These are phyloP conservation scores for Clitarchus hookeri DNA, from an alignment of 2,888 invertebrate species.

Conservation along the genomic window DNA sequence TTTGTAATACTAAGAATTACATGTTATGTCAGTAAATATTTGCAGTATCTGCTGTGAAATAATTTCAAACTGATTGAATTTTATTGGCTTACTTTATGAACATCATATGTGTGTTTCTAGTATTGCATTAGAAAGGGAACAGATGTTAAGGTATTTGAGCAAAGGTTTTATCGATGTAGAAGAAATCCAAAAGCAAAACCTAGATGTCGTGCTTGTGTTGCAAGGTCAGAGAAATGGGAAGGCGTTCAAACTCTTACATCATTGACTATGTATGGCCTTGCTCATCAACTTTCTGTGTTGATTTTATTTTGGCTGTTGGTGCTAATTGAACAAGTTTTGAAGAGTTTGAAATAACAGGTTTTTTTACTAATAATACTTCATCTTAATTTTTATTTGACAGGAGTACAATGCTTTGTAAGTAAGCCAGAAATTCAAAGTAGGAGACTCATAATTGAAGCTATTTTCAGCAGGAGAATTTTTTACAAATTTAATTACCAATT, in stretches of 20 bases:
- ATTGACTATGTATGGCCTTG: not conserved
- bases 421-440: not conserved
- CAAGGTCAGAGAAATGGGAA: no score
- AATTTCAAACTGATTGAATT: not conserved
- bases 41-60: not conserved
- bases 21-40: slow-evolving; percentile 6
- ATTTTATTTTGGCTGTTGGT: no score
- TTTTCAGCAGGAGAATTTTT: not conserved
- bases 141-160: not conserved
- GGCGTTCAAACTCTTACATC: no score
- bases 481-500: not conserved
- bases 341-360: no score
- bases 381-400: not conserved
- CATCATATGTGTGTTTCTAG: not conserved
- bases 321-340: no score
- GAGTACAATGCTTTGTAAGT: not conserved
- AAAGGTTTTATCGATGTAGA: not conserved
- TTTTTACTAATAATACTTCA: no score
- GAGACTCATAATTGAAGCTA: not conserved
- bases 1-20: not conserved
- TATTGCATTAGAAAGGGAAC: not conserved
- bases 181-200: not conserved
- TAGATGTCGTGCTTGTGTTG: no score
- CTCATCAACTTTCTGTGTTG: not conserved
- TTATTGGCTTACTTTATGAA: not conserved